Conservation (phyloP, 2,888 invertebrate genomes). For the Temnothorax unifasciatus region DNA sequence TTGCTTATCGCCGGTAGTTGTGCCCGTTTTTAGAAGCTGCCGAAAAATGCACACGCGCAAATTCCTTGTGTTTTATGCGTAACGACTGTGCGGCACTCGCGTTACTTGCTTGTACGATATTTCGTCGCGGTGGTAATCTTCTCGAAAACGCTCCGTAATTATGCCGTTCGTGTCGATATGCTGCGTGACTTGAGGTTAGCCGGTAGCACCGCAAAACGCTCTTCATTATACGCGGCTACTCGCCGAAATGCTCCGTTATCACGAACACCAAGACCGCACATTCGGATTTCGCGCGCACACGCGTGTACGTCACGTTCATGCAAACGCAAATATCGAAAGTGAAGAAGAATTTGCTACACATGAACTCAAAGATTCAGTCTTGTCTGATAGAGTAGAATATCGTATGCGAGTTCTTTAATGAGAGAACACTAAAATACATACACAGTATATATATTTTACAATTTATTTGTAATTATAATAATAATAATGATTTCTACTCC, state of each 20-base stretch:
- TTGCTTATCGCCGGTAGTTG: not conserved
- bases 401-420: not conserved
- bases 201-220: slow-evolving; percentile 67
- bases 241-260: slow-evolving; percentile 60
- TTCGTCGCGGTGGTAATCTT: slow-evolving; percentile 39
- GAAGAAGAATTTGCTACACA: not conserved
- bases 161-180: slow-evolving; percentile 73
- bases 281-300: slow-evolving; percentile 37
- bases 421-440: not conserved
- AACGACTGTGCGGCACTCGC: not conserved
- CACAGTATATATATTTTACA: not conserved
- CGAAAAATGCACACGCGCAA: slow-evolving; percentile 14
- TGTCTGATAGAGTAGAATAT: not conserved
- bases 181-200: slow-evolving; percentile 73
- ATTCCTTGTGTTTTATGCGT: slow-evolving; percentile 7
- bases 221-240: slow-evolving; percentile 63
- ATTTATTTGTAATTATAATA: not conserved
- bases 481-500: not conserved
- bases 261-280: slow-evolving; percentile 64
- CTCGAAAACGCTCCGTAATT: slow-evolving; percentile 66
- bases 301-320: slow-evolving; percentile 14
- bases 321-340: slow-evolving; percentile 16
- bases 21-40: not conserved
- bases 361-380: not conserved
- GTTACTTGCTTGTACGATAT: slow-evolving; percentile 31